These are phyloP conservation scores for Brachionus manjavacas DNA, from an alignment of 1,140 invertebrate genomes.

Conservation along the genomic window DNA sequence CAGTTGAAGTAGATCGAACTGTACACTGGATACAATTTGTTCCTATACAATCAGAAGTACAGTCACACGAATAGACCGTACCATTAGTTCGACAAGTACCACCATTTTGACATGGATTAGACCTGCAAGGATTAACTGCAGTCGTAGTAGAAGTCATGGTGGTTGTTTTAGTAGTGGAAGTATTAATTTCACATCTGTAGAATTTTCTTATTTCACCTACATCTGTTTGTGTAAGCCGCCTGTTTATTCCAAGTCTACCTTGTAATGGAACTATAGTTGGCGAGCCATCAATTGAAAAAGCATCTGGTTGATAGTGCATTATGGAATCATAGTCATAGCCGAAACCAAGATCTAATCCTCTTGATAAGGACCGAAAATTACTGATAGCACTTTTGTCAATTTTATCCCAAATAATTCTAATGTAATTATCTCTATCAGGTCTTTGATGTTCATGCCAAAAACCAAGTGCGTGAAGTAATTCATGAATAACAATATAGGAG, in stretches of 20 bases:
- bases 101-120: too few species aligned
- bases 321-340: slow-evolving; percentile 73
- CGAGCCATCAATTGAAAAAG: slow-evolving; percentile 69
- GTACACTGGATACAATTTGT: too few species aligned
- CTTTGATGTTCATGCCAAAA: slow-evolving; percentile 98
- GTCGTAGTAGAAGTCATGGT: too few species aligned
- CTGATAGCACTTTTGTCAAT: neutral
- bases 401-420: slow-evolving; percentile 43
- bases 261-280: slow-evolving; percentile 50
- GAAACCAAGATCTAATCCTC: slow-evolving; percentile 43
- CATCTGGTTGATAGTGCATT: slow-evolving; percentile 76
- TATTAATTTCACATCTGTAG: neutral
- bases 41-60: too few species aligned
- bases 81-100: too few species aligned
- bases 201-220: neutral
- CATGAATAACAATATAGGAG: slow-evolving; percentile 91
- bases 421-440: slow-evolving; percentile 80
- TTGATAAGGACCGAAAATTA: neutral
- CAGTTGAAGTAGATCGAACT: too few species aligned
- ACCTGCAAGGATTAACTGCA: too few species aligned
- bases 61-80: too few species aligned
- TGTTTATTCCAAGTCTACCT: neutral
- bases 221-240: neutral
- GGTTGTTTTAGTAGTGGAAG: too few species aligned
- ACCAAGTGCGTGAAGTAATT: slow-evolving; percentile 93